Percentiles rank a stretch among this genome's conserved stretches.
Conservation (phyloP, 2,888 invertebrate genomes). For the Caenorhabditis panamensis region DNA sequence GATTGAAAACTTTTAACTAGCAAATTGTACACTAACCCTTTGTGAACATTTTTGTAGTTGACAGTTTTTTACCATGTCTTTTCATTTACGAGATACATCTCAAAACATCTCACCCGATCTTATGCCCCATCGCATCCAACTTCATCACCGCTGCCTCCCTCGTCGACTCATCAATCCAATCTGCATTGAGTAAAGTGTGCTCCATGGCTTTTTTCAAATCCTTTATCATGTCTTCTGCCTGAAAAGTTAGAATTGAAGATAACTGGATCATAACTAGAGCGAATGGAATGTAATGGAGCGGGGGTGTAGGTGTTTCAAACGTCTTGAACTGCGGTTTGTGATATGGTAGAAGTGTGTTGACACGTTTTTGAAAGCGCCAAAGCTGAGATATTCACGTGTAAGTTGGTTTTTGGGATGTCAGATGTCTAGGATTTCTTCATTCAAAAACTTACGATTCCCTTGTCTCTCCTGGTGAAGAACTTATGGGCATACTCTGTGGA, state of each 20-base stretch:
- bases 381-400: too few relatives aligned
- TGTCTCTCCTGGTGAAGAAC: conserved; percentile 64
- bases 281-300: neutral
- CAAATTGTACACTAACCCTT: too few relatives aligned
- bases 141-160: conserved; percentile 72
- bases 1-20: too few relatives aligned
- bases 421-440: neutral
- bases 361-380: too few relatives aligned
- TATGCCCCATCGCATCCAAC: conserved; percentile 73
- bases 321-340: too few relatives aligned
- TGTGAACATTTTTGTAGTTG: neutral
- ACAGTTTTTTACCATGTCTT: neutral
- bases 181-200: conserved; percentile 71
- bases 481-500: conserved; percentile 72
- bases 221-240: conserved; percentile 71
- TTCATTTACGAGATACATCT: neutral
- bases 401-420: too few relatives aligned
- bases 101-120: conserved; percentile 70
- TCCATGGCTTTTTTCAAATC: conserved; percentile 73
- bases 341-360: too few relatives aligned
- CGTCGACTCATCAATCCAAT: conserved; percentile 79
- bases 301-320: too few relatives aligned
- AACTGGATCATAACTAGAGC: neutral
- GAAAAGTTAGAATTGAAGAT: neutral
- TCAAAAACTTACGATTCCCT: conserved; percentile 32